Percentiles rank a stretch among this genome's conserved stretches.
Evolutionary conservation across 2,797 vertebrate genomes (phyloP).

Genomic region (Tenualosa thibaudeaui): DNA sequence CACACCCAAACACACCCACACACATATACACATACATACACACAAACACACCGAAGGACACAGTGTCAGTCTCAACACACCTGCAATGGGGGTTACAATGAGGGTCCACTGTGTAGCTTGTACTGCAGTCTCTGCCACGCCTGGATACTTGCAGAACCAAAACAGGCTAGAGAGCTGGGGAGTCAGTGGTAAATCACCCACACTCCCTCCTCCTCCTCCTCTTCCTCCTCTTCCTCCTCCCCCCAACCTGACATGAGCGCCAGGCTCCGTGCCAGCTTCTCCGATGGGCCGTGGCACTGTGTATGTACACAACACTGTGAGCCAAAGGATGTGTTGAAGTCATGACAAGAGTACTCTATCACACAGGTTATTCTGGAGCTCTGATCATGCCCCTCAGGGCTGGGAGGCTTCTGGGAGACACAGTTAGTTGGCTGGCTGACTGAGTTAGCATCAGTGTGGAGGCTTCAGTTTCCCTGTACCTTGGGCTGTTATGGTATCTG

Average conservation of each 20-base stretch:
- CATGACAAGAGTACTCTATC: slow-evolving; percentile 1
- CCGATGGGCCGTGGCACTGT: neutral
- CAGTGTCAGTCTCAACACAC: neutral
- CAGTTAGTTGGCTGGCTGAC: neutral
- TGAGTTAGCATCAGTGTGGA: neutral
- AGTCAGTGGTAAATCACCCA: neutral
- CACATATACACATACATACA: slow-evolving; percentile 10
- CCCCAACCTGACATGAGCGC: neutral
- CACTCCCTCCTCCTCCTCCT: neutral
- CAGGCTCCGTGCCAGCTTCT: neutral
- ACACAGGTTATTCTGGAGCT: neutral
- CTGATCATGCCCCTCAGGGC: neutral
- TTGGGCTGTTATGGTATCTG: neutral
- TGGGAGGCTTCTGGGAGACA: neutral
- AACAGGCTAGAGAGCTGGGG: neutral
- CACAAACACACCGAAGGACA: slow-evolving; percentile 6
- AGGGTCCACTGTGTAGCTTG: neutral
- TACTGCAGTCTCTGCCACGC: neutral
- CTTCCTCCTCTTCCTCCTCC: neutral
- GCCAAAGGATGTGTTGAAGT: neutral
- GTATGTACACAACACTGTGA: neutral
- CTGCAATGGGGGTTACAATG: slow-evolving; percentile 9
- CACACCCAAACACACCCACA: neutral
- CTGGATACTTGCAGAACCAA: slow-evolving; percentile 18
- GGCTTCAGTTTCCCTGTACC: neutral